Evolutionary conservation across 2,888 invertebrate species (phyloP).

Genomic region (Trichopria drosophilae): DNA sequence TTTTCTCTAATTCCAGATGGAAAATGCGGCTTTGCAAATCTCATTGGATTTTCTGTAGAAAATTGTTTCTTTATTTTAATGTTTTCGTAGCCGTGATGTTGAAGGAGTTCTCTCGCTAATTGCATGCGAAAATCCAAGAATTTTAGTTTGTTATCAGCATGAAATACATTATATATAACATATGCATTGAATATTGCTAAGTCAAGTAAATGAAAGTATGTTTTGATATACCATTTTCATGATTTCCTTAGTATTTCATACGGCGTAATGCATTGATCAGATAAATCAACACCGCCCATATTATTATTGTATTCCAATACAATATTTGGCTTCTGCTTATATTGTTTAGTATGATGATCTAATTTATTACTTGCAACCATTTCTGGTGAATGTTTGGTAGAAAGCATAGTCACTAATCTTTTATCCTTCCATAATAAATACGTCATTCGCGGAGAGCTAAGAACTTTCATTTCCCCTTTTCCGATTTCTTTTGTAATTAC

Average conservation of each 20-base stretch:
- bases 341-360: constrained; percentile 11
- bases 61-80: background rate
- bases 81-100: constrained; percentile 2
- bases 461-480: too few relatives aligned
- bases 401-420: constrained; percentile 4
- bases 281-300: constrained; percentile 22
- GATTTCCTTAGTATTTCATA: constrained; percentile 16
- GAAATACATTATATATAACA: constrained; percentile 10
- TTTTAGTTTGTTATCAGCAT: constrained; percentile 6
- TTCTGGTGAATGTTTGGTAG: constrained; percentile 9
- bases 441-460: constrained; percentile 6
- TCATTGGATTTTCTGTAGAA: too few relatives aligned
- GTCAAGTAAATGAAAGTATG: constrained; percentile 6
- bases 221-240: constrained; percentile 11
- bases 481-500: too few relatives aligned
- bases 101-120: constrained; percentile 5
- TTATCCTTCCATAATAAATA: constrained; percentile 5
- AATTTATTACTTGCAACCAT: constrained; percentile 6
- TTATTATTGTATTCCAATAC: constrained; percentile 21
- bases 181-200: constrained; percentile 5
- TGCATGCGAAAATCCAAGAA: constrained; percentile 6
- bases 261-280: constrained; percentile 15
- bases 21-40: too few relatives aligned
- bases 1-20: too few relatives aligned
- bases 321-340: constrained; percentile 17